Evolutionary conservation across 1,140 invertebrate species (phyloP), one percentile per base, ranked within the genome.

Genomic region (Mizuhopecten yessoensis): DNA sequence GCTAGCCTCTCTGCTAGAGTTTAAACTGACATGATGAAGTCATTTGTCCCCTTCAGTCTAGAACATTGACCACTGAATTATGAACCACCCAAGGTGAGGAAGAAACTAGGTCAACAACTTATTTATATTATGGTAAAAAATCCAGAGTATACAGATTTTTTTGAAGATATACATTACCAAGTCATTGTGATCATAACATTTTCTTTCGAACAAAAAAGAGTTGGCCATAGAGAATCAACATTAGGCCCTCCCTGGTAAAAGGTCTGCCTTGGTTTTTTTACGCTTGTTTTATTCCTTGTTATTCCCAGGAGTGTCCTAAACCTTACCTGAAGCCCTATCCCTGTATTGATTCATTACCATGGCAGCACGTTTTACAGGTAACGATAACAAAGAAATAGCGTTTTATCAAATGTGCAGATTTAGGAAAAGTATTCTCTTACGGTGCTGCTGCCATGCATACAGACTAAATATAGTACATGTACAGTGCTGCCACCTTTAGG

Each of bases 281-380:
- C 3, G 20, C 23, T 13, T 75, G 3, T 75, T 29, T 29, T 75
- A 75, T 75, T 29, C n/a, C 57, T 75, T n/a, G 23, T 17, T 75
- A 29, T 75, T 75, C 57, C 57, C 23, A n/a, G 17, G 57, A 75
- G 23, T 0, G 57, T 75, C 57, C 5, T 75, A 29, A 75, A 29
- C n/a, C 57, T 29, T 75, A 75, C 57, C 57, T 75, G 57, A 1
- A 75, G 57, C 11, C 57, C n/a, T 17, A 75, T 75, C 11, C 57
- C 57, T 5, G 3, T 75, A 75, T 75, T 75, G n/a, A 75, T 75
- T 75, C 2, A 29, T 75, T 75, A n/a, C 57, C 15, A 75, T 75
- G 57, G 57, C 57, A 75, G 20, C 57, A 75, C 23, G 23, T 75
- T 75, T 75, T 75, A 75, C 57, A 75, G 57, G 57, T 75, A 75